These are phyloP conservation scores for Charina bottae DNA, from an alignment of 2,113 vertebrate species.

Conservation along the genomic window DNA sequence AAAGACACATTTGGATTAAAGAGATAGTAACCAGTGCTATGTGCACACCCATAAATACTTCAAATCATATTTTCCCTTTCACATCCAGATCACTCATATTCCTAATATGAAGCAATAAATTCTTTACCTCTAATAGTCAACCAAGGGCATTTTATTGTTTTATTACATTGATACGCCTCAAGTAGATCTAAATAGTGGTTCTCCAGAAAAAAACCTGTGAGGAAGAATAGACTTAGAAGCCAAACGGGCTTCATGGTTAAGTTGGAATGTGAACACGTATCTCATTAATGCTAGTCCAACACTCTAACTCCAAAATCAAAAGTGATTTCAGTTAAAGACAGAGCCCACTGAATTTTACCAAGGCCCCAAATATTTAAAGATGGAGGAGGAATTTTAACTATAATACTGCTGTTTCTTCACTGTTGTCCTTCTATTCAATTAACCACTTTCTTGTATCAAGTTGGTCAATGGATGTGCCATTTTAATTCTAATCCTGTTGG, in stretches of 20 bases:
- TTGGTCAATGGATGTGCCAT: neutral
- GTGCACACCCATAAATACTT: neutral
- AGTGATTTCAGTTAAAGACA: neutral
- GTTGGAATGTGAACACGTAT: too few relatives aligned
- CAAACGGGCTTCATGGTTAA: neutral
- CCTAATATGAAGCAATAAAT: neutral
- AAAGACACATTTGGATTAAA: neutral
- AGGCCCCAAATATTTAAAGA: neutral
- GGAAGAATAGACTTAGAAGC: neutral
- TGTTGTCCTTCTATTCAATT: neutral
- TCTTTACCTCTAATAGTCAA: neutral
- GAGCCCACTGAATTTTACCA: neutral
- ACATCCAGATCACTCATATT: neutral
- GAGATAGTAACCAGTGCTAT: neutral
- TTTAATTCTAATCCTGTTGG: neutral
- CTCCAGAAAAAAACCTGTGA: neutral
- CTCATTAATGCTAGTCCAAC: neutral
- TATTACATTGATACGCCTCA: neutral
- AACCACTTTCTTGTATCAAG: neutral
- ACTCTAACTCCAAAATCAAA: neutral
- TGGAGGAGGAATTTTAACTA: neutral
- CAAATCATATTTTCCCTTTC: neutral
- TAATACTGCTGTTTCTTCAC: neutral
- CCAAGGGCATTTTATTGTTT: neutral
- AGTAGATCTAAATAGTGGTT: neutral